Evolutionary conservation across 2,113 vertebrate species (phyloP).

Genomic region (Trinectes maculatus): DNA sequence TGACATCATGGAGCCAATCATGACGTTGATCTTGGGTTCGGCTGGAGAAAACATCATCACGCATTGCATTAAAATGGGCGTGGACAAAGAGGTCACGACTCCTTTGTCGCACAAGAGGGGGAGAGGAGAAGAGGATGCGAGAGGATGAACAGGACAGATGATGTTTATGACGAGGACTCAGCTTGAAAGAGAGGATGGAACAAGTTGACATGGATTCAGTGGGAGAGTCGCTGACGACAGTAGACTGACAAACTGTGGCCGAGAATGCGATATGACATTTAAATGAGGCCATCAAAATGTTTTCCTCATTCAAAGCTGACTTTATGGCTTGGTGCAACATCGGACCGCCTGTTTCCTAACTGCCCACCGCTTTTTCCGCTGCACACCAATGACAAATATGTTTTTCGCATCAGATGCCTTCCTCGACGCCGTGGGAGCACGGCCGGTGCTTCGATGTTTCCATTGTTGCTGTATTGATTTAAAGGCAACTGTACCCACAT

Average conservation of each 20-base stretch:
- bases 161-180: background rate
- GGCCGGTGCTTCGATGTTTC: slow-evolving; percentile 29
- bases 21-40: slow-evolving; percentile 49
- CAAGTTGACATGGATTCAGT: slow-evolving; percentile 27
- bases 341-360: slow-evolving; percentile 26
- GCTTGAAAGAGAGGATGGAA: slow-evolving; percentile 3
- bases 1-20: slow-evolving; percentile 9
- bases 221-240: slow-evolving; percentile 23
- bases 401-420: slow-evolving; percentile 51
- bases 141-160: slow-evolving; percentile 24
- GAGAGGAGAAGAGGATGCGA: background rate
- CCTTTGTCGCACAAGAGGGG: slow-evolving; percentile 10
- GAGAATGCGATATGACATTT: slow-evolving; percentile 49
- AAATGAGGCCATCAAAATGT: slow-evolving; percentile 45
- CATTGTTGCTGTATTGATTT: slow-evolving; percentile 25
- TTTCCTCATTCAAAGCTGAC: slow-evolving; percentile 45
- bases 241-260: slow-evolving; percentile 33
- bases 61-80: slow-evolving; percentile 25
- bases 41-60: slow-evolving; percentile 38
- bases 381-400: slow-evolving; percentile 37
- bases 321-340: slow-evolving; percentile 42
- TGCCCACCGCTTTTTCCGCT: slow-evolving; percentile 32
- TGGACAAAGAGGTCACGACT: slow-evolving; percentile 3
- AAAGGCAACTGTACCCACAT: too few relatives aligned
- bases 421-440: slow-evolving; percentile 20